phyloP scores from a whole-genome alignment of 2,888 invertebrate genomes.

The Ceraclea dissimilis region DNA sequence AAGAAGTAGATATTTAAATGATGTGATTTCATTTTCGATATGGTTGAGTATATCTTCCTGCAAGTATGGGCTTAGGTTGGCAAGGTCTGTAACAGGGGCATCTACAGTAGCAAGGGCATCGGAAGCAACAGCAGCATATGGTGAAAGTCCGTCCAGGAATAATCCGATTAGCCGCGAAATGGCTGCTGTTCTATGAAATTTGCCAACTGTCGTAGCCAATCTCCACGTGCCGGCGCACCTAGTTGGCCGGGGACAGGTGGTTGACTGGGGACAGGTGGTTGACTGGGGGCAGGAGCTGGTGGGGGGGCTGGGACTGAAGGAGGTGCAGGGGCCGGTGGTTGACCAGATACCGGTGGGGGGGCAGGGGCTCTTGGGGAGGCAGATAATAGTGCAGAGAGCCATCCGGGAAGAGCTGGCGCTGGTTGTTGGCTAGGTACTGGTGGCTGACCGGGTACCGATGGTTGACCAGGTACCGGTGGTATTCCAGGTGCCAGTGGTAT shows the following conservation, averaged over 20 bases:
- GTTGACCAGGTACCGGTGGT: too few relatives aligned
- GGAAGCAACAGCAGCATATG: too few relatives aligned
- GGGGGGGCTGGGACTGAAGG: slow-evolving; percentile 26
- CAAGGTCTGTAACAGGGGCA: neutral
- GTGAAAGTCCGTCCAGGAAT: too few relatives aligned
- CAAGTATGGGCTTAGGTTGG: neutral
- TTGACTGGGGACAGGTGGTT: neutral
- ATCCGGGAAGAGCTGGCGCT: too few relatives aligned
- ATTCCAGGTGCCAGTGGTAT: too few relatives aligned
- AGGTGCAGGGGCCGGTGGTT: slow-evolving; percentile 12
- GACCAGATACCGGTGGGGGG: slow-evolving; percentile 12
- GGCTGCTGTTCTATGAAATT: neutral
- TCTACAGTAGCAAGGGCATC: neutral
- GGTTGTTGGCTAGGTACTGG: too few relatives aligned
- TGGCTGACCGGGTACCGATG: too few relatives aligned
- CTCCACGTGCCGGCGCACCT: neutral
- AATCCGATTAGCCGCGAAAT: neutral
- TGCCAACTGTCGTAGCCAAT: neutral
- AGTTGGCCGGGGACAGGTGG: neutral
- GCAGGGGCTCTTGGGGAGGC: slow-evolving; percentile 19
- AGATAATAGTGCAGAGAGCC: slow-evolving; percentile 30
- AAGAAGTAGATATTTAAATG: too few relatives aligned
- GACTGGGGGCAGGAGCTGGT: slow-evolving; percentile 22
- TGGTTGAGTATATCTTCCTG: too few relatives aligned
- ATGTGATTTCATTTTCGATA: too few relatives aligned